Evolutionary conservation across 1,140 invertebrate species (phyloP).

Genomic region (Orussus abietinus): DNA sequence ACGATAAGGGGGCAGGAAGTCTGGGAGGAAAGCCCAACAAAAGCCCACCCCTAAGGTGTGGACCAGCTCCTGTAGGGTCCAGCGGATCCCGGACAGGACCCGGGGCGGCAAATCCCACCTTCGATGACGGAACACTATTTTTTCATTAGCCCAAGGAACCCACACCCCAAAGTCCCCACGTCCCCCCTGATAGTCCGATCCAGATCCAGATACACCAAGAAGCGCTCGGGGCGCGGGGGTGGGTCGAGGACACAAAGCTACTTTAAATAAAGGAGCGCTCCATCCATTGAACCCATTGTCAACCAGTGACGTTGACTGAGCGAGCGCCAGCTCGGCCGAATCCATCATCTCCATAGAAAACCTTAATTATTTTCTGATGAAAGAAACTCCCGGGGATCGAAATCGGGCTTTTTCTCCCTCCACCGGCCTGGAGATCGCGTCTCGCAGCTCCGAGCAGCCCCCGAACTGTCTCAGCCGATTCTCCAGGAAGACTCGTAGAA

Average conservation of each 20-base stretch:
- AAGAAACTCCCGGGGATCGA: constrained; percentile 38
- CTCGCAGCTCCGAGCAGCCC: too few species aligned
- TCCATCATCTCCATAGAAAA: constrained; percentile 55
- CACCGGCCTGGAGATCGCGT: too few species aligned
- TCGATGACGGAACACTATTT: constrained; percentile 18
- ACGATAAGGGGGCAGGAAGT: too few species aligned
- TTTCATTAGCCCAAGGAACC: constrained; percentile 16
- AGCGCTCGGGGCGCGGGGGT: background rate
- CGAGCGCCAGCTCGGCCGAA: constrained; percentile 46
- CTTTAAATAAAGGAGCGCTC: constrained; percentile 55
- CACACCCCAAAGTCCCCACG: background rate
- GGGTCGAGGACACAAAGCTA: constrained; percentile 49
- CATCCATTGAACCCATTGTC: constrained; percentile 54
- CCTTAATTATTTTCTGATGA: constrained; percentile 56
- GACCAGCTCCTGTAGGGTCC: too few species aligned
- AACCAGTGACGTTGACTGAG: constrained; percentile 54
- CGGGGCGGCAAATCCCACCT: too few species aligned
- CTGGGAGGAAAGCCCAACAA: too few species aligned
- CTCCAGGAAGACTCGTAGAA: too few species aligned
- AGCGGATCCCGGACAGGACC: too few species aligned
- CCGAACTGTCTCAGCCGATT: too few species aligned
- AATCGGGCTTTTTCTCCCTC: constrained; percentile 26
- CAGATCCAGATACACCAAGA: constrained; percentile 23
- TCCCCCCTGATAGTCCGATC: constrained; percentile 6
- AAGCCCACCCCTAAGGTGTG: too few species aligned